These are phyloP conservation scores for Poliocrania exsul DNA, from an alignment of 2,797 vertebrate genomes.

Conservation along the genomic window DNA sequence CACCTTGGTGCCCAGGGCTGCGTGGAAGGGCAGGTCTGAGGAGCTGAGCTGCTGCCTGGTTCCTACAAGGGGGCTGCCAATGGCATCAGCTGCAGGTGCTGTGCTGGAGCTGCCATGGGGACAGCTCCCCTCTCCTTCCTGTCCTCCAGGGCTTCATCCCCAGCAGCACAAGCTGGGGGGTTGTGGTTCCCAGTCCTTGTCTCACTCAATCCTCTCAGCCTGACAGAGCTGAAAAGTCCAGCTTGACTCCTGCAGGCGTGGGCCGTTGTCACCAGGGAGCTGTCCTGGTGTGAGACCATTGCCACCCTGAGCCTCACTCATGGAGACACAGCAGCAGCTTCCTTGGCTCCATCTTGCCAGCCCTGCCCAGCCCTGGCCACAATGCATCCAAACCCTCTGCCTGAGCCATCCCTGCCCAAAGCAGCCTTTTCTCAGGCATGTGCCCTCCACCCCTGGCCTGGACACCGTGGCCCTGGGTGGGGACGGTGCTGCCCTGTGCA, in stretches of 20 bases:
- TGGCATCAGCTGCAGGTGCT: not conserved
- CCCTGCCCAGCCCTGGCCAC: not conserved
- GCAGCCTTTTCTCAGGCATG: fast-evolving
- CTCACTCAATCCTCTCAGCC: not conserved
- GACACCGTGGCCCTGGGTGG: not conserved
- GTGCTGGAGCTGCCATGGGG: not conserved
- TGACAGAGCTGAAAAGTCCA: not conserved
- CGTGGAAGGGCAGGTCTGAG: not conserved
- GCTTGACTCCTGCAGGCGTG: fast-evolving
- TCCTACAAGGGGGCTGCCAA: not conserved
- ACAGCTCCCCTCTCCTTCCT: not conserved
- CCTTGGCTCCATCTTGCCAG: not conserved
- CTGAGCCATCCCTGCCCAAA: fast-evolving
- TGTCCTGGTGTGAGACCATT: not conserved
- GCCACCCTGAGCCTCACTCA: not conserved
- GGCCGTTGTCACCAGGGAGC: not conserved
- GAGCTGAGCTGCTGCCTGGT: not conserved
- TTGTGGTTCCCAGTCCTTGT: not conserved
- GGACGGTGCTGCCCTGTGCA: not conserved
- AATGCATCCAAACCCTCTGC: fast-evolving
- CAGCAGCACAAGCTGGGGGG: fast-evolving
- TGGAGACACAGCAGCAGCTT: not conserved
- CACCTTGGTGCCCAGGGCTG: fast-evolving
- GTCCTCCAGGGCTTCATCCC: not conserved
- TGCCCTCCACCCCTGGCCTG: fast-evolving